Conservation (phyloP, 2,113 vertebrate species). For the Eudorcas thomsonii region DNA sequence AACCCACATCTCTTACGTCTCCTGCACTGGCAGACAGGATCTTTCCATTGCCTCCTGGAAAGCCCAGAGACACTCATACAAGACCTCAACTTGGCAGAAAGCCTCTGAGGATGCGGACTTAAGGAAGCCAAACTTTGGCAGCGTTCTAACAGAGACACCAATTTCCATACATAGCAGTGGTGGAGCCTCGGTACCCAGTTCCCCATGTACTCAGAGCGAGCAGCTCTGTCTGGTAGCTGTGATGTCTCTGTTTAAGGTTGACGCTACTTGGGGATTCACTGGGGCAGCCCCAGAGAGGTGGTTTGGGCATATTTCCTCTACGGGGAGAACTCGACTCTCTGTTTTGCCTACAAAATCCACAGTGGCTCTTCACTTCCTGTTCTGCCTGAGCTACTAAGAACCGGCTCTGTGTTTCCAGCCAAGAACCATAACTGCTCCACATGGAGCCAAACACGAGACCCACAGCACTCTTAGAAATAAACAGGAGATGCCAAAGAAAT, state of each 20-base stretch:
- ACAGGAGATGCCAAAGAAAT: neutral
- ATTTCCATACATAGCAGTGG: neutral
- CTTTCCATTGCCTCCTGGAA: neutral
- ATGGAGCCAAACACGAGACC: neutral
- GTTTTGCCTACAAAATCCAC: neutral
- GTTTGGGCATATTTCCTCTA: neutral
- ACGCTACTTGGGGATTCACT: neutral
- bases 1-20: neutral
- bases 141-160: fast-evolving
- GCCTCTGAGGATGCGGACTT: neutral
- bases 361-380: neutral
- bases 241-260: neutral
- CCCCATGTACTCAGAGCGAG: neutral
- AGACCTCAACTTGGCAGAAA: neutral
- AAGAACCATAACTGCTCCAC: neutral
- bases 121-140: neutral
- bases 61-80: neutral
- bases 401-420: neutral
- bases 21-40: neutral
- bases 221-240: neutral
- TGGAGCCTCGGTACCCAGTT: neutral
- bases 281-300: neutral
- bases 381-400: neutral
- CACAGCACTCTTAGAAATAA: neutral
- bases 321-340: neutral